Base-by-base conservation (phyloP, 1,140 invertebrate species). In the Brachionus sp. region DNA sequence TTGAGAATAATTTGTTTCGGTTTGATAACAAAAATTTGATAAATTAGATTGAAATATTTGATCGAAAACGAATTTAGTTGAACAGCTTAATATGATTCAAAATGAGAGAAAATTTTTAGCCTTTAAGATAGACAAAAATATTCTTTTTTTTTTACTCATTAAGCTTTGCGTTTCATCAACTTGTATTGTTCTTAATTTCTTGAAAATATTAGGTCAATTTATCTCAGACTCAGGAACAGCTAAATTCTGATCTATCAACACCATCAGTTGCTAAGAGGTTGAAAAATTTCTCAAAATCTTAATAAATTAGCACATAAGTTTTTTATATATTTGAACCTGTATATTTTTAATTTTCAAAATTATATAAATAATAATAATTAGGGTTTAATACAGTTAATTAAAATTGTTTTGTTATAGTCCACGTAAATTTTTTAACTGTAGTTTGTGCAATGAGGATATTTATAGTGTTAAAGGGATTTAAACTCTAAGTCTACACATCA, bases 11-110 rank as follows among this genome's bases (percentile, higher is more conserved):
- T 23, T 57, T 23, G 50, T 57, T 57, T 66, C 29, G 25, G 25
- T 70, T 70, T 70, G 66, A 70, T 70, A 39, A 35, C 35, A 70
- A 70, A 70, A 70, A 70, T 70, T 70, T 70, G 66, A 66, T 66
- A 66, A 66, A 66, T 66, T 33, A 12, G 64, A 70, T 70, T 70
- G 29, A 66, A 66, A 33, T 29, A 66, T 66, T 66, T 66, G 25
- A 57, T 29, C 9, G 64, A 66, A 66, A 35, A 66, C 35, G 37
- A 70, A 37, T 39, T 70, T 39, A 70, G 6, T 16, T 66, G 12
- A 66, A 66, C 25, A 66, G 33, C 33, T 66, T 33, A 13, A 0
- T 16, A 19, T 37, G 35, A 37, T 42, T 37, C n/a, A 19, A 70
- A 70, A 70, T 37, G 16, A n/a, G 66, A 46, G 9, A 70, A 39